These are phyloP conservation scores for Drosophila peninsularis DNA, from an alignment of 2,888 invertebrate genomes.

Conservation along the genomic window DNA sequence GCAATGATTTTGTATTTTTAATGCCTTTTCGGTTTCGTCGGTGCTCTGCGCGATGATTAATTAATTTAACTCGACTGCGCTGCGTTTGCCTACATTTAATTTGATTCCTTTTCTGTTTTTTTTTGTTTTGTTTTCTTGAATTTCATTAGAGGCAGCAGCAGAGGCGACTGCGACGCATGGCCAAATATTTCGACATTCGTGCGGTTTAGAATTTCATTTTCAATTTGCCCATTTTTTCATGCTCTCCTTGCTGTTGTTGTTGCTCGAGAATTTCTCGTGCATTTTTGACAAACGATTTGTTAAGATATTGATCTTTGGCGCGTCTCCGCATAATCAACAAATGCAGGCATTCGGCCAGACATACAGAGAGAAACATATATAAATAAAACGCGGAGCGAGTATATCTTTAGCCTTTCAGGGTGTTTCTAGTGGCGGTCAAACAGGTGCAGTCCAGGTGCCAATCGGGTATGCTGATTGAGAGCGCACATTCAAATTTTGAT, in stretches of 20 bases:
- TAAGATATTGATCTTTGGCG: constrained; percentile 78
- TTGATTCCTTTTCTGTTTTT: constrained; percentile 68
- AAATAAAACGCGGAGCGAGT: constrained; percentile 12
- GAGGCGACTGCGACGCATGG: constrained; percentile 34
- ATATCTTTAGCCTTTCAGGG: constrained; percentile 51
- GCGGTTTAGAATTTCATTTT: constrained; percentile 80
- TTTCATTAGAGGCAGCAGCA: constrained; percentile 64
- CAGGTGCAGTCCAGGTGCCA: constrained; percentile 50
- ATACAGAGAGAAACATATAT: background rate
- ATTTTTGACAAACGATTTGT: constrained; percentile 79
- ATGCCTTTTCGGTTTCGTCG: constrained; percentile 21
- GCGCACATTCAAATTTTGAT: background rate
- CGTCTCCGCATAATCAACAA: constrained; percentile 74
- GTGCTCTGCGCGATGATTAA: constrained; percentile 67
- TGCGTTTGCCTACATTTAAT: constrained; percentile 73
- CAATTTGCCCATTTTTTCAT: constrained; percentile 49
- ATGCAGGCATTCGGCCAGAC: constrained; percentile 7
- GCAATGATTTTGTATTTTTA: constrained; percentile 68
- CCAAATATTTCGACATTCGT: constrained; percentile 77
- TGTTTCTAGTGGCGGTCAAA: constrained; percentile 52
- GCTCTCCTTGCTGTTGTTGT: constrained; percentile 14
- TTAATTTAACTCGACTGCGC: constrained; percentile 69
- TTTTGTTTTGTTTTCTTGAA: constrained; percentile 55
- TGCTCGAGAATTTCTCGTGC: constrained; percentile 34
- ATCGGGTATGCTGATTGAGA: background rate